These are phyloP conservation scores for Chelonoidis abingdonii DNA, from an alignment of 2,113 vertebrate species.

Conservation along the genomic window DNA sequence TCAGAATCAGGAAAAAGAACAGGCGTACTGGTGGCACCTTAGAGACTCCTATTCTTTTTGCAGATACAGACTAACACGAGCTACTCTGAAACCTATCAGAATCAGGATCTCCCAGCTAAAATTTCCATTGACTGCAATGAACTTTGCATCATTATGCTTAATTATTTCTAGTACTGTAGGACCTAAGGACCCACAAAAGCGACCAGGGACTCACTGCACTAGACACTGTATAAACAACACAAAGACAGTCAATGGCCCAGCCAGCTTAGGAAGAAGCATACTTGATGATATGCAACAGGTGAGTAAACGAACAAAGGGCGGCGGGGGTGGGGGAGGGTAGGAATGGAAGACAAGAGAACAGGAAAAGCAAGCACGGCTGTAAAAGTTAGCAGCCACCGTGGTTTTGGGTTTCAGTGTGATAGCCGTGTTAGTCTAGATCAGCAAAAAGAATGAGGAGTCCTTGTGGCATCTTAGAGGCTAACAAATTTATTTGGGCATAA, in stretches of 20 bases:
- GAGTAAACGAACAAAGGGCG: neutral
- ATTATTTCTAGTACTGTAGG: neutral
- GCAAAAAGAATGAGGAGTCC: no score
- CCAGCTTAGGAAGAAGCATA: neutral
- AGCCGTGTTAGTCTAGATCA: no score
- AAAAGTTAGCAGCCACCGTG: neutral
- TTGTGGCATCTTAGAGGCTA: no score
- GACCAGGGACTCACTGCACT: neutral
- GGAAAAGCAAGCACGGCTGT: neutral
- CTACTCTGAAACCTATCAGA: neutral
- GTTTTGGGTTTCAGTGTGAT: neutral
- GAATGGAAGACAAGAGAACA: neutral
- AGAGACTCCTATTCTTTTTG: no score
- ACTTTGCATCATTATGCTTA: neutral
- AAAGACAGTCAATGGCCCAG: neutral
- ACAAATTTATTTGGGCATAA: no score
- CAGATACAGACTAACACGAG: no score
- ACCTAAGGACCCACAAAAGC: neutral
- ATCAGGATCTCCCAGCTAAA: neutral
- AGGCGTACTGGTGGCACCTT: no score
- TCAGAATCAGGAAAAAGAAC: neutral
- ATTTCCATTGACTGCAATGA: neutral
- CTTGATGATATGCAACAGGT: neutral
- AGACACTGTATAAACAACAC: fast-evolving
- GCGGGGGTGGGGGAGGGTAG: neutral